phyloP scores from a whole-genome alignment of 1,140 invertebrate genomes.

The Cheumatopsyche charites region DNA sequence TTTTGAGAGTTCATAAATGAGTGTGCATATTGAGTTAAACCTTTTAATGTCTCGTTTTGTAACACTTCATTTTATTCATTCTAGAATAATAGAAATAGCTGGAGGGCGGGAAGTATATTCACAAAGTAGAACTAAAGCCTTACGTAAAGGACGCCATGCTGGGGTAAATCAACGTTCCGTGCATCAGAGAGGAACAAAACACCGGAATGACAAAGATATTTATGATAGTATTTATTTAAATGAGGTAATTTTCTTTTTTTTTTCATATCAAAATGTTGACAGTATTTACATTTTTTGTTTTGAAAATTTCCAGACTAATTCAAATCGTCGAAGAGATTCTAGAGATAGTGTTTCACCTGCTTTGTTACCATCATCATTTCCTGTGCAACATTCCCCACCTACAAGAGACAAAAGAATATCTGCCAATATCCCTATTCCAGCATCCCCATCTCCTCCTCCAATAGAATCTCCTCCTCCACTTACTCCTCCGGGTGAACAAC shows the following conservation, averaged over 20 bases:
- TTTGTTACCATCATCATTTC: slow-evolving; percentile 36
- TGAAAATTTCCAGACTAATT: slow-evolving; percentile 39
- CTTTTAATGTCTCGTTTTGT: too few species aligned
- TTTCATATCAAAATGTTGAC: neutral
- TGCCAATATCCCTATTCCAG: slow-evolving; percentile 56
- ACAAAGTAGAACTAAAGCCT: slow-evolving; percentile 79
- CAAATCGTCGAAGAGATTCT: slow-evolving; percentile 39
- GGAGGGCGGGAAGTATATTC: slow-evolving; percentile 86
- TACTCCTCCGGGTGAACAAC: slow-evolving; percentile 56
- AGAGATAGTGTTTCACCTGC: slow-evolving; percentile 31
- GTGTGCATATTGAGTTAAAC: too few species aligned
- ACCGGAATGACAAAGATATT: slow-evolving; percentile 36
- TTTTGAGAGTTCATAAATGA: too few species aligned
- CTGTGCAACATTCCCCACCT: slow-evolving; percentile 47
- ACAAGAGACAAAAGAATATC: slow-evolving; percentile 59
- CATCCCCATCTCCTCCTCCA: slow-evolving; percentile 60
- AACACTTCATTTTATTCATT: slow-evolving; percentile 46
- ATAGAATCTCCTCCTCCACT: slow-evolving; percentile 56
- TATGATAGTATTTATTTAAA: slow-evolving; percentile 44
- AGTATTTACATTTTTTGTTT: neutral
- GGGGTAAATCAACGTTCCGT: slow-evolving; percentile 34
- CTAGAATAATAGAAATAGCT: slow-evolving; percentile 86
- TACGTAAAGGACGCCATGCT: slow-evolving; percentile 71
- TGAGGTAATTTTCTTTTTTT: slow-evolving; percentile 31
- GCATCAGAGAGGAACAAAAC: slow-evolving; percentile 24